Base-by-base conservation (phyloP, 1,140 invertebrate species). In the Eulimnadia texana region DNA sequence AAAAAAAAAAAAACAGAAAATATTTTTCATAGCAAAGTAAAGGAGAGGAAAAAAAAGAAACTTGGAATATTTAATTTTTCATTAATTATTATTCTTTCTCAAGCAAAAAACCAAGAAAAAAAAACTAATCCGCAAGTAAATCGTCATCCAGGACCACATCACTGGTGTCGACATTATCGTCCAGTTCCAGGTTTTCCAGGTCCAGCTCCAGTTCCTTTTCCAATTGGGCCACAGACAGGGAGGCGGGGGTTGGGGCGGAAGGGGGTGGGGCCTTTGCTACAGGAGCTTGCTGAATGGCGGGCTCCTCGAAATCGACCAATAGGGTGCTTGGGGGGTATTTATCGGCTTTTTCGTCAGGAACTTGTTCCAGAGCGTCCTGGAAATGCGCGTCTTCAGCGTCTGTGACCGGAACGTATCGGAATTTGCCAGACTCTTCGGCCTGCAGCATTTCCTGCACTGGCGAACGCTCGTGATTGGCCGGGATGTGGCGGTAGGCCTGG, bases 371-470 rank as follows among this genome's bases (percentile, higher is more conserved):
- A n/a, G n/a, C n/a, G n/a, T n/a, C n/a, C n/a, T n/a, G n/a, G n/a
- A n/a, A n/a, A n/a, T n/a, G n/a, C n/a, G n/a, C n/a, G n/a, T n/a
- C n/a, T n/a, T n/a, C n/a, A n/a, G n/a, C n/a, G n/a, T n/a, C n/a
- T n/a, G 50, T 25, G 16, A 28, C 1, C 64, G 70, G 68, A 58
- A 67, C 63, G 64, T 76, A 78, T 3, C 67, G 65, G 67, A 82
- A 83, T 50, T 68, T 65, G n/a, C 80, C 80, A 57, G 63, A 66
- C 20, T 72, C 70, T 68, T 81, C 78, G 1, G 81, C 79, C 19
- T 71, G 72, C 65, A 77, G 72, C 79, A 88, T 84, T 71, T 91
- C 88, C 63, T 84, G 82, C 2, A 86, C 68, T 0, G 83, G 76
- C 66, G 85, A 83, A 49, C 88, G 75, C 50, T 89, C 84, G 60